Conservation (phyloP, 2,888 invertebrate species). For the Lobophora halterata region DNA sequence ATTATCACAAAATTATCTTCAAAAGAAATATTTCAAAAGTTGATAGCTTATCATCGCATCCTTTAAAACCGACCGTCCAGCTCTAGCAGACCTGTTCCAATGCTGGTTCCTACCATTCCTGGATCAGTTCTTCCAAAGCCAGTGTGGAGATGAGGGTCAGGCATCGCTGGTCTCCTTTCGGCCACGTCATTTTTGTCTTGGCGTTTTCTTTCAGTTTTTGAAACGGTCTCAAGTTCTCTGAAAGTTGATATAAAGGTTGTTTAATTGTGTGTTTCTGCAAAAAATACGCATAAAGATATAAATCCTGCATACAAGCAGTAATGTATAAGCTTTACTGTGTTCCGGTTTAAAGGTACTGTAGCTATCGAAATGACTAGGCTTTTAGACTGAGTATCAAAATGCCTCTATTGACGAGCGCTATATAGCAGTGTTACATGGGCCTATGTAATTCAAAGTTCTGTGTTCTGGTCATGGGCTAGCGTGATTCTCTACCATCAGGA, state of each 20-base stretch:
- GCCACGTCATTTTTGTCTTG: conserved; percentile 12
- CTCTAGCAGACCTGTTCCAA: conserved; percentile 7
- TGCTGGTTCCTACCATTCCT: background rate
- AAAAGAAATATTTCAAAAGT: conserved; percentile 13
- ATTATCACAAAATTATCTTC: conserved; percentile 2
- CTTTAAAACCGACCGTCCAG: conserved; percentile 3
- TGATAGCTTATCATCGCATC: conserved; percentile 9
- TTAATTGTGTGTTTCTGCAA: conserved; percentile 8
- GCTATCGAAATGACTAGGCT: no score
- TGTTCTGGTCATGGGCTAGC: no score
- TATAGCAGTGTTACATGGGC: no score
- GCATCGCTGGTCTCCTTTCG: conserved; percentile 6
- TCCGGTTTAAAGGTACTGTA: no score
- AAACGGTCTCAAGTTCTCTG: conserved; percentile 11
- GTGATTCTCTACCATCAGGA: no score
- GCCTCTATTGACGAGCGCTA: no score
- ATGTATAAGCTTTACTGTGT: no score
- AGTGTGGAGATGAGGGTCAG: conserved; percentile 3
- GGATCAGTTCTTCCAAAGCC: background rate
- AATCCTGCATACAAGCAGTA: no score
- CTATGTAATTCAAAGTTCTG: no score
- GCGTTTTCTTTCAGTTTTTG: conserved; percentile 15
- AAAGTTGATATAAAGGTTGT: conserved; percentile 10
- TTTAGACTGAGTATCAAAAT: no score
- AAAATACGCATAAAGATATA: background rate